These are phyloP conservation scores for Lasioglossum villosulum DNA, from an alignment of 2,888 invertebrate genomes.

Conservation along the genomic window DNA sequence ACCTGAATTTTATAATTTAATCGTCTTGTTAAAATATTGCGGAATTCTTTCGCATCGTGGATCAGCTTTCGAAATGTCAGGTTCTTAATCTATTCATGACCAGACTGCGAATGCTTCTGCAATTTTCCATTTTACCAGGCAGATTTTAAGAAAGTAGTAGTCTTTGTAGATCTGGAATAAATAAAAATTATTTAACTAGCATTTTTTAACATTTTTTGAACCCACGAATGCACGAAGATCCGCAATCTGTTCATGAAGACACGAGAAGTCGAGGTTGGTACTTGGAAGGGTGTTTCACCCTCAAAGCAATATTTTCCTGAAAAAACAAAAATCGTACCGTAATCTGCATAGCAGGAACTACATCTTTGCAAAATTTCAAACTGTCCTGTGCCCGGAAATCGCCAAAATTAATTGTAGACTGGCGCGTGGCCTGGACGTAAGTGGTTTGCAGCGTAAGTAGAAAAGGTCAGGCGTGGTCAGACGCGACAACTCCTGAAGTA, in stretches of 20 bases:
- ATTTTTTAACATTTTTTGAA: no score
- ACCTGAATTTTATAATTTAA: neutral
- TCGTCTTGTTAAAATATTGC: no score
- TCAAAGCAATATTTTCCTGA: neutral
- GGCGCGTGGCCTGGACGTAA: neutral
- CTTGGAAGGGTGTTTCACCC: neutral
- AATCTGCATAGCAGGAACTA: neutral
- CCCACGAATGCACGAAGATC: no score
- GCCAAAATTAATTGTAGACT: neutral
- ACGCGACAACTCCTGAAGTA: neutral
- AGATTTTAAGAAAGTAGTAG: no score
- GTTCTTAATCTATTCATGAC: no score
- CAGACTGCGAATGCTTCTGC: no score
- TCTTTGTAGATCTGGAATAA: no score
- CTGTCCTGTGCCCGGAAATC: neutral
- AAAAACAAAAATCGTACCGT: neutral
- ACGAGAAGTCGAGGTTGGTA: neutral
- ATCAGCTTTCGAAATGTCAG: neutral
- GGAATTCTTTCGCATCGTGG: no score
- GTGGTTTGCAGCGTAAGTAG: neutral
- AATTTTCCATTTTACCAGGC: no score
- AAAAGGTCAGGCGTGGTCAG: neutral
- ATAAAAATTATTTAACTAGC: no score
- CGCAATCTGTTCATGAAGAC: no score
- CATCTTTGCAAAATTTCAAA: neutral